These are phyloP conservation scores for Pseudopleuronectes americanus DNA, from an alignment of 2,797 vertebrate species.

Conservation along the genomic window DNA sequence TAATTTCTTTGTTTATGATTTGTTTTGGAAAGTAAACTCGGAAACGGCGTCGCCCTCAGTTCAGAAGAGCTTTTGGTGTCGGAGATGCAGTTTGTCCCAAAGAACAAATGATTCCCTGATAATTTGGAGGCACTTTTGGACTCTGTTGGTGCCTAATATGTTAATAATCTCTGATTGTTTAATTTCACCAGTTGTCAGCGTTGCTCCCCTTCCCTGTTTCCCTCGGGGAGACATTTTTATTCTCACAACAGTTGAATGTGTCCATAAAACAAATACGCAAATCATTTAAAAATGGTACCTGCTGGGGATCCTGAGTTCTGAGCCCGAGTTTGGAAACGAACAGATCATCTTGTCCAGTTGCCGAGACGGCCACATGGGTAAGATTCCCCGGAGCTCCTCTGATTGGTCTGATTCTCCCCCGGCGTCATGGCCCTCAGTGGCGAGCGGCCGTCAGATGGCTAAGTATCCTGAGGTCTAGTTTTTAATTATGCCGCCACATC, in stretches of 20 bases:
- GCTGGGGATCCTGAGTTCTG: not conserved
- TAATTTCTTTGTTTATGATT: slow-evolving; percentile 76
- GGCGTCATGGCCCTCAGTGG: slow-evolving; percentile 23
- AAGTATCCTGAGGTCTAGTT: slow-evolving; percentile 65
- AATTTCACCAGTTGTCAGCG: not conserved
- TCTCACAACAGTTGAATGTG: not conserved
- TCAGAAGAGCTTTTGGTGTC: slow-evolving; percentile 6
- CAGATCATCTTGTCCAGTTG: no score
- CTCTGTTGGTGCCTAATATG: slow-evolving; percentile 31
- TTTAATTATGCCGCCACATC: slow-evolving; percentile 70
- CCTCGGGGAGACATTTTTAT: not conserved
- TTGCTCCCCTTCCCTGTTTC: not conserved
- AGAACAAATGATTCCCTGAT: slow-evolving; percentile 18
- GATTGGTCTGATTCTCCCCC: no score
- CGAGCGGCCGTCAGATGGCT: slow-evolving; percentile 69
- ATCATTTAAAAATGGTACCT: no score
- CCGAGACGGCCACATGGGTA: no score
- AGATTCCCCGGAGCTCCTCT: no score
- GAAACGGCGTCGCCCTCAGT: slow-evolving; percentile 28
- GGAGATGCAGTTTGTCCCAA: slow-evolving; percentile 34
- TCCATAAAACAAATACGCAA: no score
- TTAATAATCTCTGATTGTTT: slow-evolving; percentile 30
- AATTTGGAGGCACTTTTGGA: slow-evolving; percentile 23
- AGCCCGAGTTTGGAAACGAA: slow-evolving; percentile 43
- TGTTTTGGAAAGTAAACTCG: slow-evolving; percentile 66